Conservation (phyloP, 2,797 vertebrate genomes). For the Heliangelus exortis region DNA sequence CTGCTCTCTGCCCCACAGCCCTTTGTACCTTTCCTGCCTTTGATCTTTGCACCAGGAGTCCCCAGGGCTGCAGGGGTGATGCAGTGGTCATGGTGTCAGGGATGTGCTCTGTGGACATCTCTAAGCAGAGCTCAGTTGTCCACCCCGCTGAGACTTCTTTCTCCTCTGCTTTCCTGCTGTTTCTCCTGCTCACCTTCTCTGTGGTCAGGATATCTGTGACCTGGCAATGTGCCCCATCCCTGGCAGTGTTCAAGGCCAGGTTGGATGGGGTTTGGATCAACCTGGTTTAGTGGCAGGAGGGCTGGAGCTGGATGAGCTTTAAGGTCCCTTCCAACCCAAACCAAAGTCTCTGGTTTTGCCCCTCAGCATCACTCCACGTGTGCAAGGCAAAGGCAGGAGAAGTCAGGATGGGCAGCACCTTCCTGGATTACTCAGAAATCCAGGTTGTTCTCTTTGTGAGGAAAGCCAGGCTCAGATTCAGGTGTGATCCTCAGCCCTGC, state of each 20-base stretch:
- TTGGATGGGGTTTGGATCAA: no score
- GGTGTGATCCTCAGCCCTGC: neutral
- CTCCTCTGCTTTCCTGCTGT: neutral
- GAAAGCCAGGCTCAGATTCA: neutral
- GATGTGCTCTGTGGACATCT: neutral
- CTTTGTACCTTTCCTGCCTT: no score
- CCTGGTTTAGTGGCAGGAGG: no score
- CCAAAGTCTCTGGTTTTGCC: neutral
- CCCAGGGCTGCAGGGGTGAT: neutral
- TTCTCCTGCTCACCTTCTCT: neutral
- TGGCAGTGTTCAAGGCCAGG: no score
- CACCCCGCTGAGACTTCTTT: neutral
- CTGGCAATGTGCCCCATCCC: no score
- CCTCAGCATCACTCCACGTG: neutral
- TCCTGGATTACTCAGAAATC: neutral
- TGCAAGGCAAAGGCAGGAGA: neutral
- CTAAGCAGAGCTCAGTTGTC: neutral
- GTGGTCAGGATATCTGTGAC: neutral
- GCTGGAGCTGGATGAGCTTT: no score
- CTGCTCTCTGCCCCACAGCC: no score
- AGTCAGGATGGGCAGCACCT: neutral
- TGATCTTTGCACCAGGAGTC: no score
- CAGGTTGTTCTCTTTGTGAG: neutral
- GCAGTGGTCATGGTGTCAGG: rapidly evolving
- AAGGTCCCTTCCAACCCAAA: no score